phyloP scores from a whole-genome alignment of 2,113 vertebrate species.

The Callocephalon fimbriatum region DNA sequence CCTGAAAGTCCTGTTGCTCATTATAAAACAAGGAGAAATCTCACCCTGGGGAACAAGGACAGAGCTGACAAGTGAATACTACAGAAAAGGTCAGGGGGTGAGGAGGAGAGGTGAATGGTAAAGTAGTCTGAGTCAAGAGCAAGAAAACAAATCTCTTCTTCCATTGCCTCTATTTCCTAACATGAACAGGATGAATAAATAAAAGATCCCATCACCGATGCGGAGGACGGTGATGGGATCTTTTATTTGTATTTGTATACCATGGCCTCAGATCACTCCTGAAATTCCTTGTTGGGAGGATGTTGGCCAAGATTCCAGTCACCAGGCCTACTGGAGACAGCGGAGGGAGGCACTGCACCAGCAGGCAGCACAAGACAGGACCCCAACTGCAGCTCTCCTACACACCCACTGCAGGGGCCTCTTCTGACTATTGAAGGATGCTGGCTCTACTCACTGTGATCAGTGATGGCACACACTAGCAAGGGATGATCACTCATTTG shows the following conservation, averaged over 20 bases:
- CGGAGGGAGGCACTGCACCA: fast-evolving
- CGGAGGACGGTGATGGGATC: neutral
- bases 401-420: neutral
- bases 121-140: neutral
- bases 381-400: neutral
- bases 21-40: neutral
- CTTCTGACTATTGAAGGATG: neutral
- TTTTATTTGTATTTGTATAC: neutral
- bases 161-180: neutral
- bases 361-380: neutral
- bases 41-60: neutral
- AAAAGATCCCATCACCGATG: neutral
- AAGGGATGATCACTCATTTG: neutral
- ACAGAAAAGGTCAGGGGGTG: neutral
- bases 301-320: neutral
- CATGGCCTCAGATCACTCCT: neutral
- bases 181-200: neutral
- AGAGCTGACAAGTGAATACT: neutral
- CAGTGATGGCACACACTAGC: neutral
- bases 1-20: neutral
- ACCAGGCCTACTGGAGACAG: neutral
- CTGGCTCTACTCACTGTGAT: neutral
- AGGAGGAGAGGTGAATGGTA: neutral
- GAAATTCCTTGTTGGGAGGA: neutral
- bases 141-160: neutral